A percentile compares a stretch with the other conserved stretches of the same genome.
Conservation (phyloP, 1,140 invertebrate species). For the Drosophila kurseongensis region DNA sequence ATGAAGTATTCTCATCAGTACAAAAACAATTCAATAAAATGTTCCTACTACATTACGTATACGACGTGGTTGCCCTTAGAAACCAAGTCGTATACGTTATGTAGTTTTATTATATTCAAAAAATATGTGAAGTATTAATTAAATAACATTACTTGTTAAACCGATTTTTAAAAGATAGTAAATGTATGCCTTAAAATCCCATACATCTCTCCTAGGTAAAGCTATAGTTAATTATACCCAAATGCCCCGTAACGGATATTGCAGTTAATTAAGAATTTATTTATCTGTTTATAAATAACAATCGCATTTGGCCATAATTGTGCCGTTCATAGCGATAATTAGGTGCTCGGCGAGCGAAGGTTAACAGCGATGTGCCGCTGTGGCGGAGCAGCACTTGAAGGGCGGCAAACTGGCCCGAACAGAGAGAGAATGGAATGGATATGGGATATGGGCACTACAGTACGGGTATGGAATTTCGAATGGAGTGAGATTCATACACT, state of each 20-base stretch:
- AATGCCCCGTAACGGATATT: constrained; percentile 12
- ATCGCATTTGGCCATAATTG: constrained; percentile 71
- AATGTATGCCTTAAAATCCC: background rate
- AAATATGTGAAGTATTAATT: no score
- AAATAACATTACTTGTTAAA: no score
- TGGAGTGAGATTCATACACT: constrained; percentile 12
- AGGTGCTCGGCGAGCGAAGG: constrained; percentile 63
- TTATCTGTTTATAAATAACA: constrained; percentile 56
- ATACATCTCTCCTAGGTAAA: constrained; percentile 9
- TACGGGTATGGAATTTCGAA: constrained; percentile 6
- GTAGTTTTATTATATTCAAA: no score
- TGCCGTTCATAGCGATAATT: constrained; percentile 74
- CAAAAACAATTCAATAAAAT: no score
- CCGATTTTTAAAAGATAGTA: no score
- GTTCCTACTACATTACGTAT: no score
- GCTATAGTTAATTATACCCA: background rate
- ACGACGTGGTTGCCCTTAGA: no score
- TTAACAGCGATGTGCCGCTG: constrained; percentile 30
- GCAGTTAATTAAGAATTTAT: constrained; percentile 36
- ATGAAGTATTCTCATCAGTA: no score
- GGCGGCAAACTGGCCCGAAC: constrained; percentile 8
- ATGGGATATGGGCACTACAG: background rate
- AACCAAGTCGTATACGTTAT: no score
- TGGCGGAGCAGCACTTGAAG: constrained; percentile 10
- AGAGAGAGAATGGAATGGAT: constrained; percentile 8